Evolutionary conservation across 1,140 invertebrate genomes (phyloP), one percentile per base, ranked within the genome.

Genomic region (Rhynchophorus ferrugineus): DNA sequence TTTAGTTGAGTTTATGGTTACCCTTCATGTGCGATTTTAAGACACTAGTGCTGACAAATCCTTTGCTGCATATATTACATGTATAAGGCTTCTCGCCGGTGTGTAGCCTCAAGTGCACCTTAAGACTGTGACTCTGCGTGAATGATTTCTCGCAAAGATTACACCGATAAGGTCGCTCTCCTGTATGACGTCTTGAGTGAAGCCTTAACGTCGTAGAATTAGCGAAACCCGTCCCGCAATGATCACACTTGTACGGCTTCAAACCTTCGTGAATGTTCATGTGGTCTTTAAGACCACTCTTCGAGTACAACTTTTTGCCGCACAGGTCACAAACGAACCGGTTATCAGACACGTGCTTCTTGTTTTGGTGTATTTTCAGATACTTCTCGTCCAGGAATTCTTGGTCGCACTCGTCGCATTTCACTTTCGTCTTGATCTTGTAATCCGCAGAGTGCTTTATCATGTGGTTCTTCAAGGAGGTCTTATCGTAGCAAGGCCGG

Each of bases 51-150:
- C 57, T 58, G n/a, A 57, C 50, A 42, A 73, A 76, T 14, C 44
- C 36, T 21, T 55, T 58, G 19, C 54, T 44, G 37, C 64, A 66
- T 3, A 62, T 36, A 21, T 34, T 54, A 29, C 64, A 88, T 59
- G 76, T 75, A 65, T 84, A 87, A 0, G 85, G 85, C 57, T 83
- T 77, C 61, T 86, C 82, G 3, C 86, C 86, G 24, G 82, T 85
- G 69, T 88, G 85, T 60, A 82, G 70, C 59, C 84, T 73, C 54
- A 85, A 79, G 69, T 89, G 87, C 17, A 85, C 84, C 47, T 84
- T 78, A n/a, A 87, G 71, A 24, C 77, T 78, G 33, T 84, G 85
- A 5, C 84, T 79, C 68, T 89, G 86, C 0, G 81, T 84, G 69
- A 91, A 91, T 9, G 80, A 73, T 63, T 86, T 80, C 6, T 79